Evolutionary conservation across 2,797 vertebrate genomes (phyloP), one percentile per base, ranked within the genome.

Genomic region (Dicrostonyx torquatus): DNA sequence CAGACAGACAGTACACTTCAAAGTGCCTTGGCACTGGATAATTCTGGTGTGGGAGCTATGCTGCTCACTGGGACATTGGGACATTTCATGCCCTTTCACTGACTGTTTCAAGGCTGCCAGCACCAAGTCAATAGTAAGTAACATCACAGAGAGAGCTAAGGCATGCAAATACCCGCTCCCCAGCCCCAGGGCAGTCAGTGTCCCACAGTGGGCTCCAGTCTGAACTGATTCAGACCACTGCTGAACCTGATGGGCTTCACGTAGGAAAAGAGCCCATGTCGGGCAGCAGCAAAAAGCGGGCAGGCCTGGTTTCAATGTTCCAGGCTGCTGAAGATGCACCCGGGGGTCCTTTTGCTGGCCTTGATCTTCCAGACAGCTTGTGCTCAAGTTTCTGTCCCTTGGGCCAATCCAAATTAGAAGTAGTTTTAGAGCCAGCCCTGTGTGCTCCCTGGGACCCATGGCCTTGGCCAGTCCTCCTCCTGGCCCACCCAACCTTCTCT

Each of bases 231-330:
- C 40, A 53, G 48, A 78, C 6, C 5, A 4, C 17, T 17, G 66
- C 60, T 8, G 13, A 10, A 15, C 1, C 10, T 24, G 2, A 24
- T 26, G 43, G 3, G 55, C n/a, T 78, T 77, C 40, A 18, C 2
- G 5, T 13, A 17, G 24, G 40, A 0, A 3, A 40, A 24, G 68
- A 48, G 6, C 10, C 40, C 40, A 3, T 4, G 14, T 1, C 15
- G 53, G 72, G 55, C 2, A 0, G 1, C 26, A 22, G 77, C n/a
- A 9, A 50, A 58, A 24, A 31, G 50, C 70, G 6, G 34, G 72
- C 43, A 40, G 93, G 72, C 29, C 29, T 80, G n/a, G 31, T 45
- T 66, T 45, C 26, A 55, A 80, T 34, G 80, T 34, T 58, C 31
- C n/a, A 6, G 29, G 70, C 37, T 2, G 53, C 26, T 31, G 31